These are phyloP conservation scores for Poecile atricapillus DNA, from an alignment of 2,113 vertebrate species.

Conservation along the genomic window DNA sequence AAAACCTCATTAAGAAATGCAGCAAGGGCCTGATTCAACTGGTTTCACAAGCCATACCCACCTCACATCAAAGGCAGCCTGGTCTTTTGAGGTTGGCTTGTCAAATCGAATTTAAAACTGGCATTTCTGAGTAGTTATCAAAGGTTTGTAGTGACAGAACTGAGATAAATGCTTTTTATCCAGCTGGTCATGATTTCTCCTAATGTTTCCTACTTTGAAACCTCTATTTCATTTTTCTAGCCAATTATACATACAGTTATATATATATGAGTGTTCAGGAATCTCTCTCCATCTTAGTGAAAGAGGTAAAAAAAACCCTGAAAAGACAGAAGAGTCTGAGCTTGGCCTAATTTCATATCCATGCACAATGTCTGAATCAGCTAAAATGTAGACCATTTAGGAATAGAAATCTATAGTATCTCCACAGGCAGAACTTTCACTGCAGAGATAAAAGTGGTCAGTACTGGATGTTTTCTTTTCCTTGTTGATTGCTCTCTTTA, in stretches of 20 bases:
- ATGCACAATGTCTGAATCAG: background rate
- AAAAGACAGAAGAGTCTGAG: background rate
- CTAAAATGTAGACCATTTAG: background rate
- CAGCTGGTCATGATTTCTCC: background rate
- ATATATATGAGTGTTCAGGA: background rate
- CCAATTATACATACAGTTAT: background rate
- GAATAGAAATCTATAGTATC: background rate
- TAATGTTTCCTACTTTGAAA: background rate
- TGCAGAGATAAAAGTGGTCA: background rate
- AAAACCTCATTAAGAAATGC: background rate
- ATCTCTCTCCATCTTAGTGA: background rate
- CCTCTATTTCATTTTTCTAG: background rate
- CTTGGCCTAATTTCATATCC: background rate
- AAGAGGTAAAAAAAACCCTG: background rate
- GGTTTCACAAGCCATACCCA: background rate
- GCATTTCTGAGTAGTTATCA: background rate
- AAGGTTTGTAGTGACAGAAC: background rate
- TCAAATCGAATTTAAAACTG: conserved; percentile 46
- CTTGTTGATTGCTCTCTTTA: background rate
- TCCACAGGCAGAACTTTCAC: background rate
- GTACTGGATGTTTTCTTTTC: background rate
- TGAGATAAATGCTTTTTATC: conserved; percentile 3
- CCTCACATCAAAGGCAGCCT: conserved; percentile 23
- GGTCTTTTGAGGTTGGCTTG: conserved; percentile 19
- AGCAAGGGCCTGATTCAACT: background rate